These are phyloP conservation scores for Phanerotoma sp. DNA, from an alignment of 2,888 invertebrate genomes.

Conservation along the genomic window DNA sequence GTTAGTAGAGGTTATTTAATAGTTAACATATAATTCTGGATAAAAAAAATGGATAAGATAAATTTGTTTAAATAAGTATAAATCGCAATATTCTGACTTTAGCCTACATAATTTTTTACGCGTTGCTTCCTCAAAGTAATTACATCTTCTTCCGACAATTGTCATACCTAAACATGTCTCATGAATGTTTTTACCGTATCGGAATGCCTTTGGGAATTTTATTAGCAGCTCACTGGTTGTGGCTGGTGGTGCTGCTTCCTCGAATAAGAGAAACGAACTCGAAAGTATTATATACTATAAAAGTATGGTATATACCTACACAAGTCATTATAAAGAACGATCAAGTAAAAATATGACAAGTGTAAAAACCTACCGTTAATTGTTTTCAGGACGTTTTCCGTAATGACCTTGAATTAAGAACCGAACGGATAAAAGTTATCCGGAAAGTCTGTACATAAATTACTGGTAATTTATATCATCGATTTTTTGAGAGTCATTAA, in stretches of 20 bases:
- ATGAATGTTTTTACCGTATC: background rate
- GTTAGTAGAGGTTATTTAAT: too few species aligned
- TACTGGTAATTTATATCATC: too few species aligned
- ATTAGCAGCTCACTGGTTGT: too few species aligned
- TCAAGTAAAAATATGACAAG: constrained; percentile 11
- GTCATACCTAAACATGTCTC: constrained; percentile 9
- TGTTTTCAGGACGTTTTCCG: constrained; percentile 43
- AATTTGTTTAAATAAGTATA: too few species aligned
- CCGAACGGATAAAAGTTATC: too few species aligned
- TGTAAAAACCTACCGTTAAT: constrained; percentile 24
- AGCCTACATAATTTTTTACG: background rate
- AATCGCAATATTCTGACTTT: background rate
- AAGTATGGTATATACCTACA: too few species aligned
- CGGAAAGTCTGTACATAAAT: too few species aligned
- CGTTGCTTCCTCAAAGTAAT: background rate
- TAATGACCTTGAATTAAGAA: constrained; percentile 46
- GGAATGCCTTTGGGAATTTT: background rate
- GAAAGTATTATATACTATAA: background rate
- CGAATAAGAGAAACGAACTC: constrained; percentile 1
- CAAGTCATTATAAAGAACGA: constrained; percentile 3
- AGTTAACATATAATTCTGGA: too few species aligned
- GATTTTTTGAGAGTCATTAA: too few species aligned
- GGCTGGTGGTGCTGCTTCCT: too few species aligned
- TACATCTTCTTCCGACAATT: constrained; percentile 1
- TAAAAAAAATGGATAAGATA: too few species aligned